phyloP scores from a whole-genome alignment of 1,140 invertebrate species.

The Drosophila gunungcola region DNA sequence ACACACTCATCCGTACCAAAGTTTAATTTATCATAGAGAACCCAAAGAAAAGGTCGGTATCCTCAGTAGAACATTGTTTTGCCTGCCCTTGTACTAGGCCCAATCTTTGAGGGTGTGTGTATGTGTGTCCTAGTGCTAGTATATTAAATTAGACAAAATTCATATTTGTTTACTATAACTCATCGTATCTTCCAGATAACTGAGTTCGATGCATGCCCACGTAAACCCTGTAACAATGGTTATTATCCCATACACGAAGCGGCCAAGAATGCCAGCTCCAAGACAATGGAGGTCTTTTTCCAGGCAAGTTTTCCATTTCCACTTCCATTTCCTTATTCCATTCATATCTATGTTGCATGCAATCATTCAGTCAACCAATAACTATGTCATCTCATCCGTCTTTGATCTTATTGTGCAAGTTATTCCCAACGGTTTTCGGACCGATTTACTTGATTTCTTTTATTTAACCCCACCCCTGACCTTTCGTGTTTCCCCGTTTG shows the following conservation, averaged over 20 bases:
- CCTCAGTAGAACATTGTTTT: slow-evolving; percentile 33
- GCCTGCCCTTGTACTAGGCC: slow-evolving; percentile 44
- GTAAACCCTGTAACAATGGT: slow-evolving; percentile 92
- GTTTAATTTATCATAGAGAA: slow-evolving; percentile 64
- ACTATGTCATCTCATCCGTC: slow-evolving; percentile 35
- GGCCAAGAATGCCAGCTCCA: slow-evolving; percentile 93
- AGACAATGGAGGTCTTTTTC: slow-evolving; percentile 91
- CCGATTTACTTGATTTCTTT: slow-evolving; percentile 33
- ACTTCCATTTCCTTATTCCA: background rate
- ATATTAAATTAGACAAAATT: slow-evolving; percentile 15
- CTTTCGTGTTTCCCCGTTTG: slow-evolving; percentile 35
- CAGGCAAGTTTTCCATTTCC: slow-evolving; percentile 82
- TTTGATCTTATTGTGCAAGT: slow-evolving; percentile 38
- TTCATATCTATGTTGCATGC: slow-evolving; percentile 15
- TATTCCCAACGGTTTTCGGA: slow-evolving; percentile 16
- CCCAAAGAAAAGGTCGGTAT: slow-evolving; percentile 62
- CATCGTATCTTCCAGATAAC: slow-evolving; percentile 87
- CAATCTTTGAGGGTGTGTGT: background rate
- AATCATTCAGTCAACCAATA: slow-evolving; percentile 5
- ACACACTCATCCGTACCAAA: slow-evolving; percentile 20
- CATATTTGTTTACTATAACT: slow-evolving; percentile 36
- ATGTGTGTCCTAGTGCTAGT: slow-evolving; percentile 12
- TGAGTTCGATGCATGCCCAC: slow-evolving; percentile 89
- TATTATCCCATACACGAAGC: slow-evolving; percentile 96
- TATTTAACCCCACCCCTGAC: slow-evolving; percentile 13